Conservation (phyloP, 2,888 invertebrate genomes). For the Octodonta nipae region DNA sequence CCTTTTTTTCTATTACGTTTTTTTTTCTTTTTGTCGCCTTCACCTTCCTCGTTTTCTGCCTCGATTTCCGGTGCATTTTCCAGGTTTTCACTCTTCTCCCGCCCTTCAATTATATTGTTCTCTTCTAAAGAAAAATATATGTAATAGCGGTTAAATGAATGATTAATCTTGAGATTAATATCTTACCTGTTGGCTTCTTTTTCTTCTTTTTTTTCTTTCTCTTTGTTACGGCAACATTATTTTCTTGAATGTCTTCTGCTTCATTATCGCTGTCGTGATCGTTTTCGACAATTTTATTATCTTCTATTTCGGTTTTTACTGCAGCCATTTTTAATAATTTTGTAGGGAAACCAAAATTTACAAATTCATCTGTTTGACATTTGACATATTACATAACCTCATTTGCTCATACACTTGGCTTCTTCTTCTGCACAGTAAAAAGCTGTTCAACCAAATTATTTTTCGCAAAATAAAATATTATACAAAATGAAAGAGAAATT, state of each 20-base stretch:
- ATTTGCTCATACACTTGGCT: no score
- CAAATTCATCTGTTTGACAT: no score
- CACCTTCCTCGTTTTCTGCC: conserved; percentile 32
- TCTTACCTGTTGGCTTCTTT: conserved; percentile 10
- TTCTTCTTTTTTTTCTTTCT: conserved; percentile 77
- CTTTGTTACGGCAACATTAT: conserved; percentile 60
- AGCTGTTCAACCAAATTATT: no score
- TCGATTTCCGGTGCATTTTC: conserved; percentile 20
- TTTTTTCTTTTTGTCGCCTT: conserved; percentile 47
- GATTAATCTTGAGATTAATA: conserved; percentile 1
- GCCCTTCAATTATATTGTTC: conserved; percentile 5
- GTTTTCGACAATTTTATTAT: conserved; percentile 43
- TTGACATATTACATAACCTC: no score
- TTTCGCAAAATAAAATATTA: no score
- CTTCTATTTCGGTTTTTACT: conserved; percentile 40
- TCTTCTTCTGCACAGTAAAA: no score
- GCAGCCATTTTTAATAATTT: conserved; percentile 52
- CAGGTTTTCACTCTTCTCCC: conserved; percentile 3
- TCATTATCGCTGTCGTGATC: conserved; percentile 37
- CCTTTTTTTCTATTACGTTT: conserved; percentile 53
- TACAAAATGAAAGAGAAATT: no score
- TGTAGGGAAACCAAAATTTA: no score
- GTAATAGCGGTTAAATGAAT: background rate
- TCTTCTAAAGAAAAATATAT: conserved; percentile 3
- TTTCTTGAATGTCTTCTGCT: conserved; percentile 39